Conservation (phyloP, 2,113 vertebrate genomes). For the human (Homo sapiens) region DNA sequence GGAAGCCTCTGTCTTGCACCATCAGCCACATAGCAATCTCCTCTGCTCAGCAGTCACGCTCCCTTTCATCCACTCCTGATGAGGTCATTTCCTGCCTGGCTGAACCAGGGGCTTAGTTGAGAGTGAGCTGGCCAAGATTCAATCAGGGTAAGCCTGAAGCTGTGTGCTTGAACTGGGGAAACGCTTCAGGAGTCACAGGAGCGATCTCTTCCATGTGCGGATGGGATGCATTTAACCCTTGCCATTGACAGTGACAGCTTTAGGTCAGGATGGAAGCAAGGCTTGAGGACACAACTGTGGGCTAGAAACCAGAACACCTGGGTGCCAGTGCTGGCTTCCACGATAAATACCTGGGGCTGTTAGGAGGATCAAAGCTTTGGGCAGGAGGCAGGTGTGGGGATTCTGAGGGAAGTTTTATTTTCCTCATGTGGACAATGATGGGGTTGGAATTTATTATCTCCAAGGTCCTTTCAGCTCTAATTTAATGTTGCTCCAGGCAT, state of each 20-base stretch:
- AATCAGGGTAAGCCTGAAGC: not conserved
- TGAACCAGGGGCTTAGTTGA: not conserved
- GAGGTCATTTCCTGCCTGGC: not conserved
- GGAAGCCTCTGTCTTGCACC: not conserved
- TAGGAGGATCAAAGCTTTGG: not conserved
- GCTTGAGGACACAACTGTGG: not conserved
- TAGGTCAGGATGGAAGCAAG: not conserved
- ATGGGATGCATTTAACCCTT: not conserved
- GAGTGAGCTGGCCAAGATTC: not conserved
- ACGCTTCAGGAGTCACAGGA: not conserved
- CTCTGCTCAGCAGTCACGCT: not conserved
- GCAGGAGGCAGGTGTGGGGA: too few species aligned
- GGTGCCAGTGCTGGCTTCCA: not conserved
- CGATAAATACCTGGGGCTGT: not conserved
- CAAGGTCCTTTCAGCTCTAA: not conserved
- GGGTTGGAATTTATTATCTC: not conserved
- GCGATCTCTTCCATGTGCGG: not conserved
- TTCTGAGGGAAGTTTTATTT: not conserved
- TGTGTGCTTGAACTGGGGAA: not conserved
- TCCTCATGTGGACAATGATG: not conserved
- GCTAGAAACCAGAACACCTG: not conserved
- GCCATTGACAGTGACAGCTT: not conserved
- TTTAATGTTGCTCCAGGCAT: not conserved
- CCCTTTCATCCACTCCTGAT: not conserved
- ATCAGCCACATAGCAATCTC: not conserved